A percentile compares a stretch with the other conserved stretches of the same genome.
Conservation (phyloP, 2,888 invertebrate species). For the Apamea anceps region DNA sequence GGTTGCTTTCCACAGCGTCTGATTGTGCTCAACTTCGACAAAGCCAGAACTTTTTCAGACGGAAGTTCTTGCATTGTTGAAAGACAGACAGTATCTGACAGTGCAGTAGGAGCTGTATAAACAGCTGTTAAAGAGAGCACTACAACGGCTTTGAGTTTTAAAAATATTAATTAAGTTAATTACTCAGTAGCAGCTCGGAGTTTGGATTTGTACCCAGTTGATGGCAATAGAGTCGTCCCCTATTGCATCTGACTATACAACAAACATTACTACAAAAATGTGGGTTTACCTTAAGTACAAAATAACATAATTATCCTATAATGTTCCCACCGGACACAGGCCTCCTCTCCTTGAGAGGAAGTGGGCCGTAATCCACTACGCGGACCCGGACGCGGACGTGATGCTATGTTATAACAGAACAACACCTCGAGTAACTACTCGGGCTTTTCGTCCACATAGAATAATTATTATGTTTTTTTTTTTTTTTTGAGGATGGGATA, state of each 20-base stretch:
- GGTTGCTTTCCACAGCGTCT: conserved; percentile 29
- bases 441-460: too few species aligned
- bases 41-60: conserved; percentile 49
- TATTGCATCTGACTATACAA: background rate
- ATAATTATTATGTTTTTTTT: too few species aligned
- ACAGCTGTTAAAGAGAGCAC: conserved; percentile 13
- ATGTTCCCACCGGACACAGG: too few species aligned
- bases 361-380: too few species aligned
- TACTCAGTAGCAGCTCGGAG: background rate
- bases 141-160: background rate
- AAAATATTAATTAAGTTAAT: background rate
- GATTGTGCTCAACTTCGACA: conserved; percentile 53
- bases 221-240: background rate
- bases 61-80: conserved; percentile 30
- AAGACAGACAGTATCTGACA: conserved; percentile 33
- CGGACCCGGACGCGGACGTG: too few species aligned
- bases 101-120: background rate
- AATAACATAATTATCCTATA: too few species aligned
- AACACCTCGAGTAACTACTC: too few species aligned
- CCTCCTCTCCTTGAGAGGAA: too few species aligned
- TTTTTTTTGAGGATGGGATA: too few species aligned
- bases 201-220: too few species aligned
- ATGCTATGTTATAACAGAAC: too few species aligned
- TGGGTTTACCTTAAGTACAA: too few species aligned
- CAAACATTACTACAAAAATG: background rate